Percentiles rank a stretch among this genome's conserved stretches.
phyloP scores from a whole-genome alignment of 92 coral and sea anemone species.

The Epizoanthus ramosus region DNA sequence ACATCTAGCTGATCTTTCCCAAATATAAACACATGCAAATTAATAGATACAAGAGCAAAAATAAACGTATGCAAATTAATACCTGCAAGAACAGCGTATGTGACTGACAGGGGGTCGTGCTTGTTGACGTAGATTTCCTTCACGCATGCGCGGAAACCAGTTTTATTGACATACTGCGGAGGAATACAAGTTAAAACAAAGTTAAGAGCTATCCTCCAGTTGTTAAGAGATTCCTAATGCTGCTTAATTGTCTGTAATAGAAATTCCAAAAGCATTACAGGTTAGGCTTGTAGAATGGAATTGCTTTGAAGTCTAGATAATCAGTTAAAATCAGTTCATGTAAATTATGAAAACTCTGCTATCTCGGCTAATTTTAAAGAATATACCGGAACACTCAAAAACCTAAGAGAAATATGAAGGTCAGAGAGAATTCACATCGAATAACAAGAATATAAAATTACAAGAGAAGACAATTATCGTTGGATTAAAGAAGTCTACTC shows the following conservation, averaged over 20 bases:
- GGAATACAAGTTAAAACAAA: background rate
- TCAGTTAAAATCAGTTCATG: too few relatives aligned
- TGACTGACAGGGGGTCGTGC: conserved; percentile 73
- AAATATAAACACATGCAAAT: background rate
- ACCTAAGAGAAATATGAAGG: too few relatives aligned
- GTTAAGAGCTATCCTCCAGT: background rate
- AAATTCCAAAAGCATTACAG: too few relatives aligned
- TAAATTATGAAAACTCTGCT: too few relatives aligned
- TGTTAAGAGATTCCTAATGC: background rate
- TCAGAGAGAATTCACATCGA: background rate
- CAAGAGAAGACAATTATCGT: too few relatives aligned
- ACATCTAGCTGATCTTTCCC: too few relatives aligned
- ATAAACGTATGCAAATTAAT: too few relatives aligned
- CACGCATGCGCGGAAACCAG: conserved; percentile 74
- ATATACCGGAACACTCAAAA: too few relatives aligned
- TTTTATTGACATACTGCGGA: conserved; percentile 63
- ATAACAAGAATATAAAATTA: background rate
- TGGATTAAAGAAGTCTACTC: background rate
- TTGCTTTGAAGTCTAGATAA: too few relatives aligned
- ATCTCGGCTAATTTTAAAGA: too few relatives aligned
- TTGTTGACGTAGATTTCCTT: conserved; percentile 66
- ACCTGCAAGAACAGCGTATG: conserved; percentile 30
- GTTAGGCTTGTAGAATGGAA: too few relatives aligned
- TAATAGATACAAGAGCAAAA: conserved; percentile 58
- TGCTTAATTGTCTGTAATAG: too few relatives aligned